phyloP scores from a whole-genome alignment of 2,888 invertebrate genomes.

The Brachyptera putata region DNA sequence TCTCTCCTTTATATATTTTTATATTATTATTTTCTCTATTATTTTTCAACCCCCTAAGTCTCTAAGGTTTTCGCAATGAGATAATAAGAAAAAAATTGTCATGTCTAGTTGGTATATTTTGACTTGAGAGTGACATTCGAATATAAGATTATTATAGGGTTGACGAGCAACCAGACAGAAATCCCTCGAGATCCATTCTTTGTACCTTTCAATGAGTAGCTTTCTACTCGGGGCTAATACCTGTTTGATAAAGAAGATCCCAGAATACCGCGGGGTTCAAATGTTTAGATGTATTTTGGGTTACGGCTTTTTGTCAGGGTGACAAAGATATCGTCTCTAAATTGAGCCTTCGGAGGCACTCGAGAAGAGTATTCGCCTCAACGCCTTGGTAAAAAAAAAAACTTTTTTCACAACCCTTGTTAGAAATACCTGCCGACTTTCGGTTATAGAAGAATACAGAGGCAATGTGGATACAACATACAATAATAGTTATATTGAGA shows the following conservation, averaged over 20 bases:
- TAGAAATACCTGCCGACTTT: background rate
- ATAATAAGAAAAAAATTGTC: background rate
- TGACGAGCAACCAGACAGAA: too few species aligned
- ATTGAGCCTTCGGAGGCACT: slow-evolving; percentile 8
- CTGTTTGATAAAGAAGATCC: background rate
- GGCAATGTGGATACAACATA: slow-evolving; percentile 14
- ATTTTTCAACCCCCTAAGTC: too few species aligned
- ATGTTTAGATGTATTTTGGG: background rate
- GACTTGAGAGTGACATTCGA: background rate
- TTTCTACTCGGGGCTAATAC: slow-evolving; percentile 1
- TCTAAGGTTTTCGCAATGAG: background rate
- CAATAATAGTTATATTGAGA: background rate
- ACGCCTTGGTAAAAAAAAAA: background rate
- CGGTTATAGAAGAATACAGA: background rate
- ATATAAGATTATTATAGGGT: too few species aligned
- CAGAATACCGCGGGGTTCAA: too few species aligned
- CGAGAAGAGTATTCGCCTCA: background rate
- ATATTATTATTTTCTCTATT: too few species aligned
- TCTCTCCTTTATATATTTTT: too few species aligned
- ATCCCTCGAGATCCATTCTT: background rate
- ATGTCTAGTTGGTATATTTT: background rate
- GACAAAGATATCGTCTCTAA: slow-evolving; percentile 1
- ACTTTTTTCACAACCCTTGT: background rate
- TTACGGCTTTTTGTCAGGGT: background rate
- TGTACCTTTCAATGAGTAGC: background rate